Evolutionary conservation across 2,797 vertebrate genomes (phyloP).

Genomic region (Antrozous pallidus): DNA sequence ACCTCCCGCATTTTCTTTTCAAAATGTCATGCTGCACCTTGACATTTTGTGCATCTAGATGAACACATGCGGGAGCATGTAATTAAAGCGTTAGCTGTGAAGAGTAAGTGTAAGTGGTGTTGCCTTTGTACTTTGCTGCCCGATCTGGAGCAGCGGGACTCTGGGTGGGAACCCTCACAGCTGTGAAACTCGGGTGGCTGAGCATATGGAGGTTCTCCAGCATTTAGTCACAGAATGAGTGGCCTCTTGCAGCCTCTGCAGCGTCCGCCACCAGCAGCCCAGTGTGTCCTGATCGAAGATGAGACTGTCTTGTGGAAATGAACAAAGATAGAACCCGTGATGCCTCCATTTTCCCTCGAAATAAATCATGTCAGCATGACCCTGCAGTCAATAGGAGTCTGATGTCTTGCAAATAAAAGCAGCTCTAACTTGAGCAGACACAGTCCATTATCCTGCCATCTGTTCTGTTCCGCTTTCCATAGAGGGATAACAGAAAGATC

Average conservation of each 20-base stretch:
- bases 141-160: not conserved
- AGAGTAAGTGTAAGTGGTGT: not conserved
- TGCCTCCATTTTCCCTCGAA: slow-evolving; percentile 35
- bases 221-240: not conserved
- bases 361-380: slow-evolving; percentile 5
- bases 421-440: slow-evolving; percentile 39
- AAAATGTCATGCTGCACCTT: not conserved
- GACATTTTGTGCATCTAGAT: too few relatives aligned
- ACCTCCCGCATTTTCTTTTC: not conserved
- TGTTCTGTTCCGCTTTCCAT: slow-evolving; percentile 55
- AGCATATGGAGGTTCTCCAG: not conserved
- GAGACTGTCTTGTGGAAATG: not conserved
- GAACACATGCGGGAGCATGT: not conserved
- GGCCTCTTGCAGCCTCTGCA: not conserved
- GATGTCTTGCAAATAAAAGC: slow-evolving; percentile 52
- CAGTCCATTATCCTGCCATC: slow-evolving; percentile 44
- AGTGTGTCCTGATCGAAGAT: not conserved
- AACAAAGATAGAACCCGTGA: not conserved
- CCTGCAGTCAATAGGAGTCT: slow-evolving; percentile 15
- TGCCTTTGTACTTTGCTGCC: not conserved
- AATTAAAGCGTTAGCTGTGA: not conserved
- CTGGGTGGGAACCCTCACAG: not conserved
- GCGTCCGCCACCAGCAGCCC: not conserved
- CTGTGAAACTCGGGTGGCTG: not conserved
- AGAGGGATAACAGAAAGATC: not conserved